Percentiles rank a stretch among this genome's conserved stretches.
These are phyloP conservation scores for Manacus vitellinus DNA, from an alignment of 2,113 vertebrate genomes.

Conservation along the genomic window DNA sequence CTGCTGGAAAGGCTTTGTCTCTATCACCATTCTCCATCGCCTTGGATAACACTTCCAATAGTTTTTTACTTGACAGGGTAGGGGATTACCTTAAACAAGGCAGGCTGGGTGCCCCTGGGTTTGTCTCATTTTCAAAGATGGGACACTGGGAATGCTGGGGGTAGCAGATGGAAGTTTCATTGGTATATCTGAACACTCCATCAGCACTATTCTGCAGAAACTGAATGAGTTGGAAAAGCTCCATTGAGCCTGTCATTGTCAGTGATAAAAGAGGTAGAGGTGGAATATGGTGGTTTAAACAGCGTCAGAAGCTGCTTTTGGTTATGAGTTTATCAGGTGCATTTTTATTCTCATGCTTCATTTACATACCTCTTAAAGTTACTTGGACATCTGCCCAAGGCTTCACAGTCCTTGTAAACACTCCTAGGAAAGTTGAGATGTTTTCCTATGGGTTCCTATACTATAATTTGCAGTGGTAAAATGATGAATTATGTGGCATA, in stretches of 20 bases:
- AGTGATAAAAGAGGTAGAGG: not conserved
- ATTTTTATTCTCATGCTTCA: not conserved
- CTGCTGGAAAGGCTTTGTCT: not conserved
- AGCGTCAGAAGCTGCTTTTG: not conserved
- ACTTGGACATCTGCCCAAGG: not conserved
- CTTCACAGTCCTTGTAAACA: not conserved
- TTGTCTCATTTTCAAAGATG: not conserved
- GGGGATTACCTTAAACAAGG: not conserved
- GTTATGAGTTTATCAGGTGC: not conserved
- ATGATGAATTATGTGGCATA: not conserved
- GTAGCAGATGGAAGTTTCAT: not conserved
- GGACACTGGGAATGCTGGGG: not conserved
- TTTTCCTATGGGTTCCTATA: not conserved
- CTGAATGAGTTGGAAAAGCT: not conserved
- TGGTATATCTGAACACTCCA: not conserved
- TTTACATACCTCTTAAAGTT: not conserved
- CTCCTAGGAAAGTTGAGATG: not conserved
- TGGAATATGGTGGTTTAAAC: not conserved
- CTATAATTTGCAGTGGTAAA: not conserved
- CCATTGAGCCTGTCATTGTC: not conserved
- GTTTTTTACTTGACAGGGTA: not conserved
- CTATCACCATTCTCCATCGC: not conserved
- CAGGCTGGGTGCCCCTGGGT: not conserved
- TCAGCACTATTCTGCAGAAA: not conserved
- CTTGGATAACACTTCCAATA: not conserved